Evolutionary conservation across 2,888 invertebrate genomes (phyloP), one percentile per base, ranked within the genome.

Genomic region (Xylota sylvarum): DNA sequence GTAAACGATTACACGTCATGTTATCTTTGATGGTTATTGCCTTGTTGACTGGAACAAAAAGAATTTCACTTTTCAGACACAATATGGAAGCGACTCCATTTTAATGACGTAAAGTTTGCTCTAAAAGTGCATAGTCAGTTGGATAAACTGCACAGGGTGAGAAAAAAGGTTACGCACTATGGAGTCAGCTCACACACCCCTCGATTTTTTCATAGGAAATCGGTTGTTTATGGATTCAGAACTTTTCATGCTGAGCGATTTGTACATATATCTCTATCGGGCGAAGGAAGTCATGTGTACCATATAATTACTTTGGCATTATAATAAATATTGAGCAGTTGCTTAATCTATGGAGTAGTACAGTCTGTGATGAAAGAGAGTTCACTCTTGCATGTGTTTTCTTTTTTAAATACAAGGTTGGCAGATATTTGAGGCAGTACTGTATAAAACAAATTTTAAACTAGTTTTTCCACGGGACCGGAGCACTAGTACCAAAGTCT

Each of bases 1-100:
- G 14, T 43, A 64, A 43, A 64, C 35, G 40, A 74, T 56, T 55
- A 46, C 74, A 74, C 74, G 46, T 65, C 55, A 65, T 65, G 65
- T 74, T 19, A 30, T 64, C 55, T 19, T 65, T 46, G 23, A 30
- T 65, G 37, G 17, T 56, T 37, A 55, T 35, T 67, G 52, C 5
- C 52, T 50, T 7, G 14, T 50, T 48, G 10, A 40, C 27, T 7
- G 19, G 37, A 37, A 37, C 12, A 40, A 37, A 23, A 40, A 12
- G 23, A 19, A 19, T 60, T 23, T 40, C 12, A 58, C 40, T 60
- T 14, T 23, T n/a, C n/a, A 27, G 23, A 9, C 50, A 73, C 50
- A 73, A 73, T 52, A 73, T 73, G 62, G 60, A 23, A 48, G 27
- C 2, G 5, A n/a, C 3, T 9, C 12, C 7, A 1, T 27, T 43